Evolutionary conservation across 2,113 vertebrate genomes (phyloP).

Genomic region (Cavia aperea): DNA sequence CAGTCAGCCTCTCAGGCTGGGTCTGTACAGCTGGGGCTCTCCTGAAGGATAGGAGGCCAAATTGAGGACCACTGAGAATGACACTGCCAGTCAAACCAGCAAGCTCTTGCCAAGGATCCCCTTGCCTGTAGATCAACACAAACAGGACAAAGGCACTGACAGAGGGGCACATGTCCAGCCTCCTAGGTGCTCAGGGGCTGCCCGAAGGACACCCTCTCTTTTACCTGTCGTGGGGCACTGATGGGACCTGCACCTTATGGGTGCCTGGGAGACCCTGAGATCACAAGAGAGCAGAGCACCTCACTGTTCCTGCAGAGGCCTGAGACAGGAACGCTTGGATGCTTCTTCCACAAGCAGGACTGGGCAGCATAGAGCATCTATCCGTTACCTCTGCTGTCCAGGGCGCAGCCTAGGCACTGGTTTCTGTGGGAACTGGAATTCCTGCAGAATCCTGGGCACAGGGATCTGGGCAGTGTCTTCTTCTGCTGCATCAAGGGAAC

Average conservation of each 20-base stretch:
- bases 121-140: not conserved
- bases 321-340: not conserved
- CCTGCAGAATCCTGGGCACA: not conserved
- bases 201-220: not conserved
- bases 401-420: not conserved
- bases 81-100: not conserved
- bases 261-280: not conserved
- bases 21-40: not conserved
- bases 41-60: not conserved
- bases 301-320: not conserved
- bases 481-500: not conserved
- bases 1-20: not conserved
- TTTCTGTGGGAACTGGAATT: not conserved
- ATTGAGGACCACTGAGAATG: not conserved
- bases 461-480: not conserved
- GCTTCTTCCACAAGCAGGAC: not conserved
- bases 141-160: not conserved
- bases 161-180: not conserved
- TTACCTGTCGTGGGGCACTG: not conserved
- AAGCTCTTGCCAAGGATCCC: not conserved
- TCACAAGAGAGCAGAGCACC: not conserved
- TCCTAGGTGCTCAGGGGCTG: not conserved
- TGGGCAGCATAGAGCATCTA: not conserved
- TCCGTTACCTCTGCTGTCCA: too few species aligned
- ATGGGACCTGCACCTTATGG: not conserved